Evolutionary conservation across 2,888 invertebrate genomes (phyloP).

Genomic region (Lysandra coridon): DNA sequence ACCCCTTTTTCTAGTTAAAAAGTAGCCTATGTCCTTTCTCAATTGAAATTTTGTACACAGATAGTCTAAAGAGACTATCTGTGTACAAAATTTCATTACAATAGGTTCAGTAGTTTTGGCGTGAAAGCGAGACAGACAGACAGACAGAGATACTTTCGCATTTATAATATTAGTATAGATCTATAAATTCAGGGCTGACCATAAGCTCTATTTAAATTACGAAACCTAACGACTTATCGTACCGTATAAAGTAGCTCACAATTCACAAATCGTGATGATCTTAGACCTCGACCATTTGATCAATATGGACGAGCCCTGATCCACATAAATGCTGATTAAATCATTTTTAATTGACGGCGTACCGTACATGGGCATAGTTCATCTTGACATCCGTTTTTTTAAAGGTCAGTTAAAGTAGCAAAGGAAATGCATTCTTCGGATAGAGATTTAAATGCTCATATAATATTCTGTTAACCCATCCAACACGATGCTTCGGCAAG

Average conservation of each 20-base stretch:
- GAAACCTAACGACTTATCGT: neutral
- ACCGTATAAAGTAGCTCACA: neutral
- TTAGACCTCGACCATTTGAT: neutral
- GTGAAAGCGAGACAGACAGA: too few relatives aligned
- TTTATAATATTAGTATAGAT: too few relatives aligned
- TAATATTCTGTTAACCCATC: neutral
- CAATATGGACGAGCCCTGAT: constrained; percentile 1
- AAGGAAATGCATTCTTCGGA: neutral
- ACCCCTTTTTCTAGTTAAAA: too few relatives aligned
- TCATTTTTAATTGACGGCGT: constrained; percentile 15
- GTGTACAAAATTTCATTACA: too few relatives aligned
- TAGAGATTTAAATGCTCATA: neutral
- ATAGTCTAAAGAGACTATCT: too few relatives aligned
- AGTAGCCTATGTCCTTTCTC: too few relatives aligned
- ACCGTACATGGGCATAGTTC: neutral
- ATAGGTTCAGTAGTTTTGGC: too few relatives aligned
- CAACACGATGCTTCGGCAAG: too few relatives aligned
- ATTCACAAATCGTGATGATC: constrained; percentile 7
- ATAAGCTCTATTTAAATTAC: neutral
- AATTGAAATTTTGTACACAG: too few relatives aligned
- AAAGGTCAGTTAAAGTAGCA: neutral
- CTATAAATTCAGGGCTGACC: too few relatives aligned
- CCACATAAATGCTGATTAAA: neutral
- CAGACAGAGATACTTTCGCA: too few relatives aligned
- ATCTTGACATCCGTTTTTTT: constrained; percentile 6